Conservation (phyloP, 2,113 vertebrate genomes). For the Hystrix brachyura region DNA sequence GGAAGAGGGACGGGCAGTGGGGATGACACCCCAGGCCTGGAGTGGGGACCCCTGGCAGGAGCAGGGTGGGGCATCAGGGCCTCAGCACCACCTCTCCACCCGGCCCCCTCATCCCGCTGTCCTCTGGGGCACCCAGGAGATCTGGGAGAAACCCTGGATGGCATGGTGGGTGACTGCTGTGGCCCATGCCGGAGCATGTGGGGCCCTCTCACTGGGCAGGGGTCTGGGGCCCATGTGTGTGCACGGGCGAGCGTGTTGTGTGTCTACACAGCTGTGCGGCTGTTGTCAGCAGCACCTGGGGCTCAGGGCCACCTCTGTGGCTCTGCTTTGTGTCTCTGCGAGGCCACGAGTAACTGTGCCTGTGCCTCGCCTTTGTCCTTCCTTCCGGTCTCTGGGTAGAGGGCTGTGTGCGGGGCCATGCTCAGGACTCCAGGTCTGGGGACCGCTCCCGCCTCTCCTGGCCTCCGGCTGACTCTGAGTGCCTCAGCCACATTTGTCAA, state of each 20-base stretch:
- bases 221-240: background rate
- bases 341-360: background rate
- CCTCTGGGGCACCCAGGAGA: background rate
- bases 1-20: background rate
- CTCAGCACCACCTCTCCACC: background rate
- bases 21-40: rapidly evolving
- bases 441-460: background rate
- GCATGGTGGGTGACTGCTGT: too few relatives aligned
- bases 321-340: background rate
- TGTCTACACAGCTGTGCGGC: too few relatives aligned
- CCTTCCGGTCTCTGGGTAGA: background rate
- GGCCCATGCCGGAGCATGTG: background rate
- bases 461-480: background rate
- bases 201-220: background rate
- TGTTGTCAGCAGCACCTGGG: background rate
- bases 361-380: background rate
- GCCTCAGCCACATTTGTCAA: background rate
- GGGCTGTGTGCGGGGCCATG: background rate
- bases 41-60: background rate
- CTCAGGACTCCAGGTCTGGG: background rate
- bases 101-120: background rate
- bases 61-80: background rate
- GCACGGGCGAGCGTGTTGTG: background rate
- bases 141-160: background rate
- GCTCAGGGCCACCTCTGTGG: background rate